phyloP scores from a whole-genome alignment of 2,888 invertebrate genomes.

The Deilephila porcellus region DNA sequence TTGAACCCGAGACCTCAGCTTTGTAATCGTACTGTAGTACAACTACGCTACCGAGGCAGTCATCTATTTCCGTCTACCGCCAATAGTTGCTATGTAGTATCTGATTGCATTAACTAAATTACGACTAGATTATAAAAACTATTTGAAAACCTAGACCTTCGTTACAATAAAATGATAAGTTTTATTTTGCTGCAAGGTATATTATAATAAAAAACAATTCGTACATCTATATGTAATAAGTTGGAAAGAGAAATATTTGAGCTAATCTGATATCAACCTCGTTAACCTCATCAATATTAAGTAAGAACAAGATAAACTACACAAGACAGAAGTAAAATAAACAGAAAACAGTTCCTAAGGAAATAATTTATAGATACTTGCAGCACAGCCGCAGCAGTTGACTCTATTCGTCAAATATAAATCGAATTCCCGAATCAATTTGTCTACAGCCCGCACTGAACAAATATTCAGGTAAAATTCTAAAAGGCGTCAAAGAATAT shows the following conservation, averaged over 20 bases:
- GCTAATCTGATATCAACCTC: not conserved
- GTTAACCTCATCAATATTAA: not conserved
- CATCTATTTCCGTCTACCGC: too few relatives aligned
- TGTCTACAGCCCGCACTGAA: constrained; percentile 59
- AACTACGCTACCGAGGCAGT: too few relatives aligned
- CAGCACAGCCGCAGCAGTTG: constrained; percentile 3
- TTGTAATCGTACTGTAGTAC: too few relatives aligned
- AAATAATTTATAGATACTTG: constrained; percentile 13
- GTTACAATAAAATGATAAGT: too few relatives aligned
- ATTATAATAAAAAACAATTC: too few relatives aligned
- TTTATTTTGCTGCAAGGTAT: too few relatives aligned
- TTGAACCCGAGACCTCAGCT: too few relatives aligned
- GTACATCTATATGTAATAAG: too few relatives aligned
- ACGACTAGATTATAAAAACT: too few relatives aligned
- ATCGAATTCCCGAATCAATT: constrained; percentile 71
- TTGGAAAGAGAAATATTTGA: not conserved
- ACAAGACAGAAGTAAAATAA: not conserved
- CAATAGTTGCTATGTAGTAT: too few relatives aligned
- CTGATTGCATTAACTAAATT: too few relatives aligned
- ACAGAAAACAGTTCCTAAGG: not conserved
- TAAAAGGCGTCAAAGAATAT: constrained; percentile 43
- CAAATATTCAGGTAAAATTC: constrained; percentile 72
- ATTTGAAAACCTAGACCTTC: too few relatives aligned
- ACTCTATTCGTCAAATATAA: constrained; percentile 37
- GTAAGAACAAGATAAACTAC: not conserved